Base-by-base conservation (phyloP, 2,888 invertebrate species). In the Bugula neritina region DNA sequence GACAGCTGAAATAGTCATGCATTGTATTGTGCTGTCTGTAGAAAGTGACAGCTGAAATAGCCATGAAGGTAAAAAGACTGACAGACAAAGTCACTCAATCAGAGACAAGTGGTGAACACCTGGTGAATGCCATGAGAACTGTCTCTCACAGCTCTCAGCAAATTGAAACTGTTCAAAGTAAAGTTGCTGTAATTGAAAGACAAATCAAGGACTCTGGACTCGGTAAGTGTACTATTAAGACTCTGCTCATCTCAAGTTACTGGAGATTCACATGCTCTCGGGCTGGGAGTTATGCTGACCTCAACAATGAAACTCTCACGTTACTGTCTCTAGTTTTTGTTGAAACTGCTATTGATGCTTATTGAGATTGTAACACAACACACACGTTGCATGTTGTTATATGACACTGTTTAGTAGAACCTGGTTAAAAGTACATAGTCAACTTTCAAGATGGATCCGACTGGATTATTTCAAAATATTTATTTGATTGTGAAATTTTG, bases 81-180 rank as follows among this genome's bases (percentile, higher is more conserved):
- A 31, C 25, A 1, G 27, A 25, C 31, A 63, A 34, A 63, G 25
- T 25, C 10, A 31, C 21, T 13, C 25, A 13, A 1, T 63, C 63
- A 29, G 63, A 63, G 63, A 63, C 63, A 13, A 63, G 27, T 31
- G 63, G 63, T 31, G 63, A 63, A 31, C 63, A 63, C 31, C 31
- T 63, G 34, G 63, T 63, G 63, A 63, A 63, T 31, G 63, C 63
- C 3, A 63, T 63, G 63, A 63, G 63, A 63, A 63, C 63, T 31
- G 63, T 63, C 5, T 21, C 63, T 13, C 63, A 63, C 31, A 63
- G 63, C 31, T 63, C 63, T 13, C 63, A 63, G 31, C 63, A 63
- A 27, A 63, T 63, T 29, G 63, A 63, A 31, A 10, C 21, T 31
- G 63, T 63, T 2, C 17, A 21, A 10, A 34, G 25, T 10, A 63